A percentile compares a stretch with the other conserved stretches of the same genome.
Conservation (phyloP, 2,797 vertebrate species). For the Phrynocephalus vlangalii region DNA sequence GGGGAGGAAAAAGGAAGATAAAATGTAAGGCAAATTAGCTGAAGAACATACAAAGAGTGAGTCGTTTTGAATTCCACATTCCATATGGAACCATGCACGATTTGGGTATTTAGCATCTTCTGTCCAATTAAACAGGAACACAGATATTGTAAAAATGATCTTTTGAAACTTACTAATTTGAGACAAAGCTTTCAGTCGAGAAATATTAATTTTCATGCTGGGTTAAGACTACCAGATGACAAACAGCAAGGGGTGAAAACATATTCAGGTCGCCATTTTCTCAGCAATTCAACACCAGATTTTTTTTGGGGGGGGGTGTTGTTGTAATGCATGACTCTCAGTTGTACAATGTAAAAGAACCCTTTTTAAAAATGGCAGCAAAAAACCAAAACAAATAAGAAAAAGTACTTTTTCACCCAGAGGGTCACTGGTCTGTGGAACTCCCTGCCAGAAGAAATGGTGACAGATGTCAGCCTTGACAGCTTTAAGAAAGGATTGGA, state of each 20-base stretch:
- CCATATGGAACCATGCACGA: slow-evolving; percentile 22
- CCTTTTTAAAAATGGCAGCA: neutral
- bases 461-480: too few species aligned
- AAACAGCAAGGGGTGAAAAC: slow-evolving; percentile 4
- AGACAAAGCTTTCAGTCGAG: neutral
- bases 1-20: neutral
- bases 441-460: too few species aligned
- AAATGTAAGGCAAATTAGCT: neutral
- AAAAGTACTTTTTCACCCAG: too few species aligned
- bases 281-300: neutral
- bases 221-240: neutral
- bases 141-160: neutral
- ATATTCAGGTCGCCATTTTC: neutral
- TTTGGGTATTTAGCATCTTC: slow-evolving; percentile 32
- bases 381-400: neutral
- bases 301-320: neutral
- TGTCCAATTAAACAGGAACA: slow-evolving; percentile 5
- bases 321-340: neutral
- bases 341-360: neutral
- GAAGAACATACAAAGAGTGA: slow-evolving; percentile 6
- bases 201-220: neutral
- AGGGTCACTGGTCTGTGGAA: too few species aligned
- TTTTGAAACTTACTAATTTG: slow-evolving; percentile 2
- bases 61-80: slow-evolving; percentile 6
- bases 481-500: too few species aligned